Evolutionary conservation across 2,888 invertebrate genomes (phyloP), one percentile per base, ranked within the genome.

Genomic region (Physocephala rufipes): DNA sequence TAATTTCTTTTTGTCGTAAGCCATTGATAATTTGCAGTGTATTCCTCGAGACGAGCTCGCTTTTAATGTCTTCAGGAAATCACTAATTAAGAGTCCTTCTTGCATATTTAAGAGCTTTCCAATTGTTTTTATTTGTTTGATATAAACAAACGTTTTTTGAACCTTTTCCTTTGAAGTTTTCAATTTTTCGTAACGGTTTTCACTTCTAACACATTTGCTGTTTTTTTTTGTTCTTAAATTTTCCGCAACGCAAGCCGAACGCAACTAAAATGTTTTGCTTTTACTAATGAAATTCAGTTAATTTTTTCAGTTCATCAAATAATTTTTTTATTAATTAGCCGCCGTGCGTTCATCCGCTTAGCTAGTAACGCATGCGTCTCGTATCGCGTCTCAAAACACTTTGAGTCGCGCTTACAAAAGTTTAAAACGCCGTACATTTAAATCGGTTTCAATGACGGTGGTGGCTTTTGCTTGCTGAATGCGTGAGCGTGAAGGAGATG

Each of bases 371-470:
- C 78, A 80, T 81, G 81, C 81, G 81, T 79, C 76, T 78, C 76
- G 79, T 78, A 79, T 79, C 82, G 81, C 82, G 82, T 81, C 82
- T 82, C 81, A 81, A 81, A 81, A 79, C 81, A 80, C 80, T 82
- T 79, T 82, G 80, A 79, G 78, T 77, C 76, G 75, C 78, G 76
- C 78, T 78, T 74, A 72, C 74, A 74, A 53, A 15, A 58, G 43
- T 59, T 28, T 55, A 43, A 55, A 30, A 63, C 55, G 65, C 30
- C 28, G 66, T 43, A 61, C 66, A 43, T 59, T 16, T 26, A n/a
- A n/a, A n/a, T n/a, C 58, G 55, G 30, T 30, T 30, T 45, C 53
- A 30, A 21, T 24, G 51, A 15, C 24, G 36, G 64, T 65, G 69
- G 68, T 62, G 28, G 68, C 51, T 51, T 51, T 30, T 51, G 36